Percentiles rank a stretch among this genome's conserved stretches.
Conservation (phyloP, 2,113 vertebrate genomes). For the Campylomormyrus tamandua region DNA sequence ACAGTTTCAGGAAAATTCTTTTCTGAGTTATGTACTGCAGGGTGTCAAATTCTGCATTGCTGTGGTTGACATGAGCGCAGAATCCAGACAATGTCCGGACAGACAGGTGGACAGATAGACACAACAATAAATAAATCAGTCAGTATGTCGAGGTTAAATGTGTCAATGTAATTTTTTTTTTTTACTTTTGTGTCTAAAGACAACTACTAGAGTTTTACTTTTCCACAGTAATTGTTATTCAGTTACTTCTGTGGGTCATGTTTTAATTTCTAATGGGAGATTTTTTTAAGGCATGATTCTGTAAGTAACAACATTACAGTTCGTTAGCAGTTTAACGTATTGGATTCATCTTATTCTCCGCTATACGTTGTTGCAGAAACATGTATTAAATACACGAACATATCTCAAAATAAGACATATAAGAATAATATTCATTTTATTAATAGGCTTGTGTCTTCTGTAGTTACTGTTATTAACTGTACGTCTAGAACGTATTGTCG, state of each 20-base stretch:
- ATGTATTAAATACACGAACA: background rate
- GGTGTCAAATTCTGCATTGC: background rate
- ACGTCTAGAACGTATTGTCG: background rate
- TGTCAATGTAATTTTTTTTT: constrained; percentile 42
- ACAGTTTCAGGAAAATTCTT: background rate
- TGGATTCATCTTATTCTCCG: background rate
- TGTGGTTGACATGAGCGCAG: background rate
- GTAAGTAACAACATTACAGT: background rate
- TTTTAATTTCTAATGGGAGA: background rate
- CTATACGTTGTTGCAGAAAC: background rate
- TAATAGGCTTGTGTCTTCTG: background rate
- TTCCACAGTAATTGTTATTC: constrained; percentile 30
- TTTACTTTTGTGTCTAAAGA: constrained; percentile 29
- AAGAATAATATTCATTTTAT: background rate
- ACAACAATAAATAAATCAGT: background rate
- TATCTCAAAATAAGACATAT: background rate
- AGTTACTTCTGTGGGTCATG: constrained; percentile 32
- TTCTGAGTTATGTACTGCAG: background rate
- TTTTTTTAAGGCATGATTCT: background rate
- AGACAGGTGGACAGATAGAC: background rate
- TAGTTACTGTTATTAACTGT: background rate
- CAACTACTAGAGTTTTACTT: constrained; percentile 38
- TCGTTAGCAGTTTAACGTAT: background rate
- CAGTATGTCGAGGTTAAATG: background rate
- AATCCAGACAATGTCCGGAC: background rate